Evolutionary conservation across 2,888 invertebrate species (phyloP), one percentile per base, ranked within the genome.

Genomic region (Netelia fuscicornis): DNA sequence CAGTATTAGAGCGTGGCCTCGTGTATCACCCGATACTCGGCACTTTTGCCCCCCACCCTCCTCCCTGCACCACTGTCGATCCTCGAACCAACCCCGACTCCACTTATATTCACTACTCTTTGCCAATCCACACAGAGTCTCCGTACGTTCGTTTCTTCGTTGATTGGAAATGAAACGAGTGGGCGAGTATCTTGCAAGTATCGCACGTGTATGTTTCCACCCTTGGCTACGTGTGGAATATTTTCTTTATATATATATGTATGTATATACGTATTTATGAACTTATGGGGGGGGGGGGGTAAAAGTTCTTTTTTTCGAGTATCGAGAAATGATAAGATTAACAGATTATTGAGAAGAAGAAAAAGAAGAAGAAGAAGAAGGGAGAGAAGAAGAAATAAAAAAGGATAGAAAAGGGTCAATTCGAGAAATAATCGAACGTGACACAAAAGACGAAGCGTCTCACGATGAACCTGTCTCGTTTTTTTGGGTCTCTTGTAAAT

Each of bases 111-210:
- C 13, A 13, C 37, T 20, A 48, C 44, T 44, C 67, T 67, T 44
- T 67, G 0, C 58, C 77, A 44, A 67, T 67, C 56, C 42, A 67
- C 58, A 20, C 30, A 2, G 30, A 30, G 30, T 30, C 30, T 72
- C 13, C 44, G 52, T 30, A 10, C 48, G 74, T 81, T 44, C 44
- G 62, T 20, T 17, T 54, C 54, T 54, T 56, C 77, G 81, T 84
- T 84, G 84, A 84, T 84, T 84, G 78, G 84, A 84, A 84, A 84
- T 64, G 64, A 68, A 74, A 78, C 17, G 60, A 56, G 52, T 37
- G 58, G 67, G 44, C 70, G 58, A 25, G 60, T 25, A 68, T 68
- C 72, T 68, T 68, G 17, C 77, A 64, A 81, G 74, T 78, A 70
- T 62, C 58, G 30, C 9, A 48, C 70, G 56, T 30, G 60, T 71